Base-by-base conservation (phyloP, 2,113 vertebrate genomes). In the Embiotoca jacksoni region DNA sequence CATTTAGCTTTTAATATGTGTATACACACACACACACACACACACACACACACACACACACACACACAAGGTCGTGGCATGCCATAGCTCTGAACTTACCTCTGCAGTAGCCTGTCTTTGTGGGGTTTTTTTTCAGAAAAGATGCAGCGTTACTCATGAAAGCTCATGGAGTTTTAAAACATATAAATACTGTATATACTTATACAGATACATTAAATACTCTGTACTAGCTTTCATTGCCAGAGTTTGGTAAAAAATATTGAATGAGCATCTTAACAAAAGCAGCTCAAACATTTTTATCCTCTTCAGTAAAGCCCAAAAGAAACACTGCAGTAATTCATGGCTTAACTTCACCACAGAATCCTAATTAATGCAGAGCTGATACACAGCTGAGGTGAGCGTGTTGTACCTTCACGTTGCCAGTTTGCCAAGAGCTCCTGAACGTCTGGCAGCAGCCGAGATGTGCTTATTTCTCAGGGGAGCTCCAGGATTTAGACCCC, bases 1-100 rank as follows among this genome's bases (percentile, higher is more conserved):
- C 80, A 78, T 77, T 82, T 75, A 65, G 73, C 81, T 74, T 84
- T 87, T 71, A 75, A 81, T 75, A 83, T 75, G 75, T 78, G 39
- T 41, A 73, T 64, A 66, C 76, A 82, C 36, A 72, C 72, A 81
- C 80, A 78, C 72, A 67, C 57, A 73, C 60, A 46, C 49, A n/a
- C 75, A 63, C 62, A 49, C 63, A 82, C 47, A 59, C 50, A 61
- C 52, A 71, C 57, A 52, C 60, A 58, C 72, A 60, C 5, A 33
- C 74, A 60, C 52, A 65, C 72, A 76, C 63, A 83, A 84, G 75
- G 72, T 69, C 60, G 50, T 9, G 37, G 32, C 47, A 30, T 52
- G 65, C 65, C 60, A 52, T 44, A 75, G 69, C 61, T 61, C 50
- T 39, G 47, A 78, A 78, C 69, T 53, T 65, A 44, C n/a, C 32